Conservation (phyloP, 2,113 vertebrate species). For the Morone chrysops region DNA sequence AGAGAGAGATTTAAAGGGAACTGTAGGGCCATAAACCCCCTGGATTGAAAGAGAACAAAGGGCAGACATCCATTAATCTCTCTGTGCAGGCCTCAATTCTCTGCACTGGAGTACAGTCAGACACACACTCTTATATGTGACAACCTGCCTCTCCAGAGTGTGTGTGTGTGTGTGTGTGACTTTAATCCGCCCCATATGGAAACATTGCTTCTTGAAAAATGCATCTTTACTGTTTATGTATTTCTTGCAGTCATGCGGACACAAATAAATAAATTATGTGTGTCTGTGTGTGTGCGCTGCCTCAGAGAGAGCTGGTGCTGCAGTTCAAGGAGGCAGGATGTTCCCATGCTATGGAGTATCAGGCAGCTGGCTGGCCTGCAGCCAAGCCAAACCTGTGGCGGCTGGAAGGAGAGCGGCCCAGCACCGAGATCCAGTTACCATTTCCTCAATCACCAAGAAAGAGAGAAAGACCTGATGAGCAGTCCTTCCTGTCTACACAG, state of each 20-base stretch:
- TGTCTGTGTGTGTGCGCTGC: slow-evolving; percentile 33
- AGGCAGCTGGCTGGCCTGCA: slow-evolving; percentile 76
- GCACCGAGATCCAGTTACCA: slow-evolving; percentile 79
- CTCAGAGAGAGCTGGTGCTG: slow-evolving; percentile 69
- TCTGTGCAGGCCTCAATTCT: slow-evolving; percentile 48
- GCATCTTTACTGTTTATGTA: slow-evolving; percentile 40
- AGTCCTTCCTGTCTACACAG: slow-evolving; percentile 66
- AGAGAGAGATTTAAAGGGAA: slow-evolving; percentile 66
- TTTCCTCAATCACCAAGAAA: slow-evolving; percentile 74
- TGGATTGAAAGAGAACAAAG: slow-evolving; percentile 65
- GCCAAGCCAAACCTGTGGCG: slow-evolving; percentile 79
- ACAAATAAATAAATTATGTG: slow-evolving; percentile 41
- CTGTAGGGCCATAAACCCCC: slow-evolving; percentile 64
- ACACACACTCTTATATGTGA: slow-evolving; percentile 34
- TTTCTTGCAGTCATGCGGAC: slow-evolving; percentile 50
- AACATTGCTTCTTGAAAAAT: slow-evolving; percentile 47
- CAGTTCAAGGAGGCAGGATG: slow-evolving; percentile 81
- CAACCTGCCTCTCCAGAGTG: slow-evolving; percentile 37
- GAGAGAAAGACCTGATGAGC: slow-evolving; percentile 69
- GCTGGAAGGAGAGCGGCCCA: slow-evolving; percentile 66
- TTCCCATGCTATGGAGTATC: slow-evolving; percentile 87
- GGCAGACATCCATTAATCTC: slow-evolving; percentile 72
- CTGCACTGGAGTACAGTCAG: slow-evolving; percentile 44
- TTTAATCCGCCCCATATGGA: slow-evolving; percentile 55
- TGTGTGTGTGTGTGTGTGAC: slow-evolving; percentile 22